Evolutionary conservation across 2,113 vertebrate species (phyloP).

Genomic region (Colaptes auratus): DNA sequence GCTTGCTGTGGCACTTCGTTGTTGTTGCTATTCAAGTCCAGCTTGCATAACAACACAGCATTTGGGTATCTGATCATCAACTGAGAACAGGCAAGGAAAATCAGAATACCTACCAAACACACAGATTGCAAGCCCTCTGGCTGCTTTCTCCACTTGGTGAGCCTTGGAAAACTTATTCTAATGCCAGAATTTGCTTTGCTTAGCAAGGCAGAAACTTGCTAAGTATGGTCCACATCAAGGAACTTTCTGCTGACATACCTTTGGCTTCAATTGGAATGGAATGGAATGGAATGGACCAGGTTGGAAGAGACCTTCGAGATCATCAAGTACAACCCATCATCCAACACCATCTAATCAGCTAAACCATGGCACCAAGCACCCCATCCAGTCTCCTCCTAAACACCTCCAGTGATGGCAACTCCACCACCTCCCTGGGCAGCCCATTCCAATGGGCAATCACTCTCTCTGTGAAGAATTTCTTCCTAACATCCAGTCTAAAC

Average conservation of each 20-base stretch:
- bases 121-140: neutral
- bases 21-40: neutral
- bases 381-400: too few species aligned
- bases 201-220: neutral
- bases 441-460: too few species aligned
- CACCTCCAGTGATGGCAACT: too few species aligned
- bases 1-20: neutral
- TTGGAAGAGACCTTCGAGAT: too few species aligned
- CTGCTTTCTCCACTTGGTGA: neutral
- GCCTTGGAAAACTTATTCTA: neutral
- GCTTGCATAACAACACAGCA: neutral
- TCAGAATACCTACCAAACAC: neutral
- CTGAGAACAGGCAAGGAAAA: neutral
- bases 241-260: neutral
- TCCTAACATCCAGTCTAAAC: too few species aligned
- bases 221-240: neutral
- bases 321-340: too few species aligned
- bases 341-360: too few species aligned
- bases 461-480: too few species aligned
- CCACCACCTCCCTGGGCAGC: too few species aligned
- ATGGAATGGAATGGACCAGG: too few species aligned
- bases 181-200: neutral
- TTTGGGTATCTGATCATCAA: neutral
- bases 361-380: too few species aligned
- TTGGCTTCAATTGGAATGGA: neutral